These are phyloP conservation scores for Peromyscus californicus DNA, from an alignment of 2,113 vertebrate species.

Conservation along the genomic window DNA sequence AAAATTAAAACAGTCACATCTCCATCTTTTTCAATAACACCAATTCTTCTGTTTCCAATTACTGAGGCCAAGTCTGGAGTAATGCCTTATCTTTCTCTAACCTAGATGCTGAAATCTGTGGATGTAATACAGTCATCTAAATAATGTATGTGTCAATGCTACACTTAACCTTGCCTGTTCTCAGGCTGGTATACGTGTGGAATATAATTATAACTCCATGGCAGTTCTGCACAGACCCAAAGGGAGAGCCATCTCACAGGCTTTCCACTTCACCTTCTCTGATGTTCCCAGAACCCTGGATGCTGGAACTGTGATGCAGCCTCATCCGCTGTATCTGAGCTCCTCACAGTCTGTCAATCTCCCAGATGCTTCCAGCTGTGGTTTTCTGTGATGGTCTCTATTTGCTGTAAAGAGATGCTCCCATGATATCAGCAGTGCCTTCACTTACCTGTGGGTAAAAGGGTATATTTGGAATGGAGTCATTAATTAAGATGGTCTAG, in stretches of 20 bases:
- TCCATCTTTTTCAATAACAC: neutral
- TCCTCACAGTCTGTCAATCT: neutral
- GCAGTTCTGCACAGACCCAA: neutral
- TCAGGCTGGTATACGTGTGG: neutral
- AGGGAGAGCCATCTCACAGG: neutral
- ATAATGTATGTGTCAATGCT: neutral
- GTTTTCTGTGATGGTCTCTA: neutral
- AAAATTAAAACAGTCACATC: neutral
- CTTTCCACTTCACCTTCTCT: neutral
- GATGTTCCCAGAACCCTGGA: too few relatives aligned
- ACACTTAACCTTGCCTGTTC: neutral
- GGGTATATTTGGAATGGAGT: too few relatives aligned
- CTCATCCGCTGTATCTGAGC: neutral
- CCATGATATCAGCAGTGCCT: neutral
- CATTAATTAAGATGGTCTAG: too few relatives aligned
- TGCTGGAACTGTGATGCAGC: neutral
- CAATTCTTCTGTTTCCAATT: neutral
- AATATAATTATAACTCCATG: neutral
- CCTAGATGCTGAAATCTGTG: neutral
- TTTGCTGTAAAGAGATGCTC: neutral
- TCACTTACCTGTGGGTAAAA: too few relatives aligned
- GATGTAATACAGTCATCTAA: neutral
- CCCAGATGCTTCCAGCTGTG: neutral
- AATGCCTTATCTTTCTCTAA: neutral
- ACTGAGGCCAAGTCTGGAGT: neutral